Evolutionary conservation across 1,140 invertebrate genomes (phyloP).

Genomic region (Chironomus tepperi): DNA sequence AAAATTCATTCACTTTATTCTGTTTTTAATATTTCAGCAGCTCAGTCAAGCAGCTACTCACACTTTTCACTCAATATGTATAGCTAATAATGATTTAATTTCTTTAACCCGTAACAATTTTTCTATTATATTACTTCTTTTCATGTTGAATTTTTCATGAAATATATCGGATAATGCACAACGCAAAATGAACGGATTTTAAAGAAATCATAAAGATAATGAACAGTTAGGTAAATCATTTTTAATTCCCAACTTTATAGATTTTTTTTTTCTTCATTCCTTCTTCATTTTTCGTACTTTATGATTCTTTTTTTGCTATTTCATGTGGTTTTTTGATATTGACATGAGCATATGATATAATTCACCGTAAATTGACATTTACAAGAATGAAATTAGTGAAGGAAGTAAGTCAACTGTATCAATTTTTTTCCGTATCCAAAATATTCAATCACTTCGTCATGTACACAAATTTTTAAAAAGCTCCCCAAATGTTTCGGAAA

Average conservation of each 20-base stretch:
- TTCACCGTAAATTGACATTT: constrained; percentile 4
- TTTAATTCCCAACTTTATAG: neutral
- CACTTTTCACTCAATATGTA: too few relatives aligned
- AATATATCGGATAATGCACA: constrained; percentile 7
- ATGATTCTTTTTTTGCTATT: neutral
- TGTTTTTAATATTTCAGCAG: too few relatives aligned
- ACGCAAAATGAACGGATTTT: neutral
- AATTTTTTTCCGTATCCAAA: neutral
- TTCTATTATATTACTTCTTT: too few relatives aligned
- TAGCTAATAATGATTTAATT: too few relatives aligned
- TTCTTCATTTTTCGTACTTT: neutral
- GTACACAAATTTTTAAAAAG: neutral
- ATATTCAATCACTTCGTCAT: neutral
- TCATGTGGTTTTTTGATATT: neutral
- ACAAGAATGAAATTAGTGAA: neutral
- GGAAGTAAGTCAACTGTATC: neutral
- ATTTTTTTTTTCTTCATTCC: neutral
- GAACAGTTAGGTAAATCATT: neutral
- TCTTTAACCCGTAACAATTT: neutral
- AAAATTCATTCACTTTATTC: too few relatives aligned
- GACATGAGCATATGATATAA: too few relatives aligned
- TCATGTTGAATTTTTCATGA: neutral
- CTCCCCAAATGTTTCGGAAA: neutral
- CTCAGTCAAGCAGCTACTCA: too few relatives aligned
- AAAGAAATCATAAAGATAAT: neutral